These are phyloP conservation scores for Drosophila albomicans DNA, from an alignment of 1,140 invertebrate genomes.

Conservation along the genomic window DNA sequence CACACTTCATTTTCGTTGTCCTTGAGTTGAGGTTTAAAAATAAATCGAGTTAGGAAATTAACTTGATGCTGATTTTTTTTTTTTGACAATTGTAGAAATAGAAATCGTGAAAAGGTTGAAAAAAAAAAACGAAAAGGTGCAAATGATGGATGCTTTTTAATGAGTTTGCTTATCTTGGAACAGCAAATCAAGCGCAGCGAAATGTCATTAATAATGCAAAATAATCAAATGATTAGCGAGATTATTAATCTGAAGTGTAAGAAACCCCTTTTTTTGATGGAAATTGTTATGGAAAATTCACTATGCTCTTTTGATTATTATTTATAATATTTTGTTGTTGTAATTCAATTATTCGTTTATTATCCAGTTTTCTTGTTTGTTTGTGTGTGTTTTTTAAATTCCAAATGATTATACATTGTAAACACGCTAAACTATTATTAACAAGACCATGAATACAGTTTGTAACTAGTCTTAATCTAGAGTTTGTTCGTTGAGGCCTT, in stretches of 20 bases:
- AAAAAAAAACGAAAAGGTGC: conserved; percentile 5
- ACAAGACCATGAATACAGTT: conserved; percentile 43
- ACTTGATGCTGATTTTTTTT: conserved; percentile 16
- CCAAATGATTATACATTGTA: conserved; percentile 42
- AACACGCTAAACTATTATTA: conserved; percentile 50
- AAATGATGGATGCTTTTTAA: conserved; percentile 20
- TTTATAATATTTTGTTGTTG: not conserved
- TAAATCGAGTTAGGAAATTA: conserved; percentile 54
- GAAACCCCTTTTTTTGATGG: no score
- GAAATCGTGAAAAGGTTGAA: conserved; percentile 4
- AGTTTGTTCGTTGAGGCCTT: conserved; percentile 30
- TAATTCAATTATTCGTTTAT: conserved; percentile 23
- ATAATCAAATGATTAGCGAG: not conserved
- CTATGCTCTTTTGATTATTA: not conserved
- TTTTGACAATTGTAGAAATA: conserved; percentile 17
- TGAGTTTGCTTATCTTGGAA: conserved; percentile 10
- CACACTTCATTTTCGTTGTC: conserved; percentile 3
- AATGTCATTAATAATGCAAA: conserved; percentile 1
- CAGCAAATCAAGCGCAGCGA: not conserved
- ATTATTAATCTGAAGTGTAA: not conserved
- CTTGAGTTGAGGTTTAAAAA: conserved; percentile 22
- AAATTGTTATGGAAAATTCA: no score
- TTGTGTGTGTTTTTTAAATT: conserved; percentile 7
- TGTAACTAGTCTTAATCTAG: conserved; percentile 33
- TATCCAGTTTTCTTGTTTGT: not conserved